Percentiles rank a stretch among this genome's conserved stretches.
These are phyloP conservation scores for Sinonovacula constricta DNA, from an alignment of 1,140 invertebrate species.

Conservation along the genomic window DNA sequence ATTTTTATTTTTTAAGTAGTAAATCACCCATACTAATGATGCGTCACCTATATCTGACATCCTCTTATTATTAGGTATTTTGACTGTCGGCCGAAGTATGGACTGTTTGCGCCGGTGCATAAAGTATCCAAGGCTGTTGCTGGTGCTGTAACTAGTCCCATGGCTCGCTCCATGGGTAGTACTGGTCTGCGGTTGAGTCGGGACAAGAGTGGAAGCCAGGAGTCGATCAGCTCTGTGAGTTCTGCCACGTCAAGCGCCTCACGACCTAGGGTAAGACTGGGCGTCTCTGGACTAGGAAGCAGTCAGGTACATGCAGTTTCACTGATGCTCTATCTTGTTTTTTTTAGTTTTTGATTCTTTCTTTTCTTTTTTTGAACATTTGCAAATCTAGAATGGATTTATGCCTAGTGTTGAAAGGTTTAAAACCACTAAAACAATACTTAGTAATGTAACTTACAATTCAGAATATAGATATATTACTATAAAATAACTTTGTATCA, in stretches of 20 bases:
- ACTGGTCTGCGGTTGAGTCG: conserved; percentile 81
- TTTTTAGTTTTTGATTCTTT: too few relatives aligned
- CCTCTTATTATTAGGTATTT: too few relatives aligned
- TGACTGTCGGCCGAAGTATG: conserved; percentile 92
- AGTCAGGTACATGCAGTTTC: conserved; percentile 77
- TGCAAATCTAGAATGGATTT: too few relatives aligned
- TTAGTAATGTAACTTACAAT: too few relatives aligned
- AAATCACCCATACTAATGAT: too few relatives aligned
- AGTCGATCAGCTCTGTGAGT: conserved; percentile 90
- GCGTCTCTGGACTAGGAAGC: conserved; percentile 83
- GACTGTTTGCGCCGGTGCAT: conserved; percentile 93
- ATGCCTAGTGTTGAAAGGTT: too few relatives aligned
- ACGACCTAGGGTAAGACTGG: conserved; percentile 85
- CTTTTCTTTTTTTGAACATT: too few relatives aligned
- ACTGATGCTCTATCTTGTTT: conserved; percentile 65
- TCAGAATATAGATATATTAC: too few relatives aligned
- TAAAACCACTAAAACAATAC: too few relatives aligned
- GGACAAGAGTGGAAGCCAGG: conserved; percentile 82
- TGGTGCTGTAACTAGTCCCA: conserved; percentile 56
- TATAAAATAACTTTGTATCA: too few relatives aligned
- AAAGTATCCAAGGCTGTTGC: conserved; percentile 68
- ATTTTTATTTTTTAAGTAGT: too few relatives aligned
- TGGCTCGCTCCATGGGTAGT: conserved; percentile 65
- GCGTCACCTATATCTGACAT: too few relatives aligned
- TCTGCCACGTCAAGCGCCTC: conserved; percentile 87